These are phyloP conservation scores for Diglossa cyanea DNA, from an alignment of 2,797 vertebrate genomes.

Conservation along the genomic window DNA sequence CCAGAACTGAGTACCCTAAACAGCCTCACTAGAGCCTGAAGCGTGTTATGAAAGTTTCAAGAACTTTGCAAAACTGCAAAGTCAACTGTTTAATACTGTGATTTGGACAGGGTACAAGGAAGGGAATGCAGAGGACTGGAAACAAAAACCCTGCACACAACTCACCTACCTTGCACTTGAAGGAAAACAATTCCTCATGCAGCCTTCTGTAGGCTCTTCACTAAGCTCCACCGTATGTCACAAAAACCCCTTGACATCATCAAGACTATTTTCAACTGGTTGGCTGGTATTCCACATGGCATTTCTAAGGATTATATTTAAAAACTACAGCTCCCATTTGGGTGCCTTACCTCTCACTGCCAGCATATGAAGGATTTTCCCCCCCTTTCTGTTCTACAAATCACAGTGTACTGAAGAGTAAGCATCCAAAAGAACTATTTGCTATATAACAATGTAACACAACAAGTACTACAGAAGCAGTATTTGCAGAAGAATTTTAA, in stretches of 20 bases:
- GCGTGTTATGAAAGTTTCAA: not conserved
- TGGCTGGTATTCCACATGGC: not conserved
- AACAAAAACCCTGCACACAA: not conserved
- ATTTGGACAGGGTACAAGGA: not conserved
- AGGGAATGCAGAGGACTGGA: not conserved
- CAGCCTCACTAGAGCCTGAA: not conserved
- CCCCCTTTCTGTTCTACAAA: not conserved
- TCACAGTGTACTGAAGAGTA: not conserved
- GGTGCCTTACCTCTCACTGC: not conserved
- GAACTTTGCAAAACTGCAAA: not conserved
- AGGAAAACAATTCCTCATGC: not conserved
- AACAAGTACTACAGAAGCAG: not conserved
- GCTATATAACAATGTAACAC: not conserved
- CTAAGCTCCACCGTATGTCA: not conserved
- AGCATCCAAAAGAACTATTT: not conserved
- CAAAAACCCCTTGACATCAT: not conserved
- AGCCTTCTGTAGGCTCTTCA: not conserved
- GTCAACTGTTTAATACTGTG: not conserved
- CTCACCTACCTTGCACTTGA: not conserved
- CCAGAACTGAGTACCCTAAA: not conserved
- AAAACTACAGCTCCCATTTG: not conserved
- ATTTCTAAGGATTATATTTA: not conserved
- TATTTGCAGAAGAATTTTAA: not conserved
- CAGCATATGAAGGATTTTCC: not conserved
- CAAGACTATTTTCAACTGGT: not conserved